Conservation (phyloP, 1,140 invertebrate species). For the Drosophila melanogaster region Release_6_plus_ISO1_MT NT_037436.4:5972501-5973000, state of each 20-base stretch:
- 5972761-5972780: slow-evolving; percentile 54
- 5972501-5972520: background rate
- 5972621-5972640: slow-evolving; percentile 82
- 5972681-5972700: slow-evolving; percentile 81
- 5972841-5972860: slow-evolving; percentile 55
- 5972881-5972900: slow-evolving; percentile 71
- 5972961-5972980: slow-evolving; percentile 48
- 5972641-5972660: slow-evolving; percentile 57
- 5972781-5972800: slow-evolving; percentile 82
- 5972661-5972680: slow-evolving; percentile 82
- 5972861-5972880: slow-evolving; percentile 67
- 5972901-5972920: slow-evolving; percentile 69
- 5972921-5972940: slow-evolving; percentile 7
- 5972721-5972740: slow-evolving; percentile 67
- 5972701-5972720: slow-evolving; percentile 41
- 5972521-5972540: slow-evolving; percentile 70
- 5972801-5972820: slow-evolving; percentile 37
- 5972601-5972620: slow-evolving; percentile 81
- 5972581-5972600: slow-evolving; percentile 39
- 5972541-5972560: slow-evolving; percentile 80
- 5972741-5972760: slow-evolving; percentile 75
- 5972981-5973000: slow-evolving; percentile 36
- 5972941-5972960: slow-evolving; percentile 38
- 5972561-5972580: slow-evolving; percentile 75
- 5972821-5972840: slow-evolving; percentile 59